Evolutionary conservation across 2,113 vertebrate genomes (phyloP).

Genomic region (Telmatochromis sp.): DNA sequence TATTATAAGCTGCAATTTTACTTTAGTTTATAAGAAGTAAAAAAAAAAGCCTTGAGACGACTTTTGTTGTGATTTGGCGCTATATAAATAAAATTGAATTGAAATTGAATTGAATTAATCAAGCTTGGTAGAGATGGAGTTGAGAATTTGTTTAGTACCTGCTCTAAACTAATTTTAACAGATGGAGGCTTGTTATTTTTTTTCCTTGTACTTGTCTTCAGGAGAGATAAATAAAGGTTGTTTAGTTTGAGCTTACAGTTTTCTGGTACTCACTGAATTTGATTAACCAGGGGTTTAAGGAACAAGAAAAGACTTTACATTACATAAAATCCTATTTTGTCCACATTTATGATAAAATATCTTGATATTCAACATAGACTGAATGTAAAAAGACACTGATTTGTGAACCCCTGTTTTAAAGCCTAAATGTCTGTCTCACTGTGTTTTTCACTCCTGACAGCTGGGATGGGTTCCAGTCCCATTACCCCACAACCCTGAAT

Average conservation of each 20-base stretch:
- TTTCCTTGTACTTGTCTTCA: not conserved
- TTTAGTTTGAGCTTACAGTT: not conserved
- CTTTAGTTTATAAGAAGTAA: not conserved
- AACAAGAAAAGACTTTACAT: not conserved
- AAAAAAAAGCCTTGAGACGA: too few species aligned
- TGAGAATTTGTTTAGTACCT: not conserved
- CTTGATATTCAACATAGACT: not conserved
- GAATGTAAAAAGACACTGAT: not conserved
- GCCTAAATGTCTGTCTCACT: not conserved
- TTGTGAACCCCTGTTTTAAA: not conserved
- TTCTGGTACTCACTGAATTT: not conserved
- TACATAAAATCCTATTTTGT: not conserved
- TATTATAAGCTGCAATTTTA: not conserved
- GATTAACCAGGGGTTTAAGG: not conserved
- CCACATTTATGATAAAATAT: not conserved
- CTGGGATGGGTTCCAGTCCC: not conserved
- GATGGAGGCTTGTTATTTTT: not conserved
- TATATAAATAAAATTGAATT: too few species aligned
- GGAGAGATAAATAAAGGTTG: not conserved
- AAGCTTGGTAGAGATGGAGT: not conserved
- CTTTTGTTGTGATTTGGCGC: rapidly evolving
- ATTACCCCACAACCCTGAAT: not conserved
- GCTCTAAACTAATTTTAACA: not conserved
- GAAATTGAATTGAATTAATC: too few species aligned
- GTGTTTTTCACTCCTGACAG: not conserved